Evolutionary conservation across 2,113 vertebrate species (phyloP), one percentile per base, ranked within the genome.

Genomic region (Zootoca vivipara): DNA sequence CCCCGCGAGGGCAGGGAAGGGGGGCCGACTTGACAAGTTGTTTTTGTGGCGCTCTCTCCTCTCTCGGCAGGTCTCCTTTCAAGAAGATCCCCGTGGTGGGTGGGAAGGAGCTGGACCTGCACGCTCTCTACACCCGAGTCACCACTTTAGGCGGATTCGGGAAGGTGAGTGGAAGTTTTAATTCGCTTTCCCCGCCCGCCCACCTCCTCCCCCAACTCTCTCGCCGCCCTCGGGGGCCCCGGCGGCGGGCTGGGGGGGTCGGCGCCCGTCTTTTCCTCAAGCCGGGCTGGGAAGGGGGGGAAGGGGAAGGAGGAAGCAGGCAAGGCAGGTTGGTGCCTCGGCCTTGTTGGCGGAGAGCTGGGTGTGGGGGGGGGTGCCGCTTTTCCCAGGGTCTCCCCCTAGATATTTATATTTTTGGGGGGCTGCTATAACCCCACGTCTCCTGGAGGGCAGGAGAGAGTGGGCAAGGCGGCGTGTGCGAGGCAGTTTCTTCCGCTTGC

Each of bases 71-170:
- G 96, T 99, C 99, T 94, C 98, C 98, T 96, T 99, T 99, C 95
- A 98, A 97, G 95, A 99, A 99, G 97, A 98, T 99, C 97, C 99
- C 99, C 87, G 97, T 98, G 95, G 99, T 99, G 97, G 98, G 98
- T 97, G 99, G 99, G 96, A 99, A 97, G 97, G 98, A 99, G 97
- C 98, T 99, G 97, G 98, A 99, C 95, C 98, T 99, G 90, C 98
- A 98, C 95, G 97, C 98, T 97, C 99, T 99, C 96, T 99, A 99
- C 95, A 97, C 98, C 97, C 97, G 99, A 98, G 98, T 99, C 97
- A 98, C 98, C 96, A 97, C 98, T 97, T 98, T 99, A 96, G 99
- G 99, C 96, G 99, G 99, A 96, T 99, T 99, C 97, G 98, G 98
- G 93, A 99, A 99, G 99, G 99, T 99, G 98, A 99, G 98, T 98